phyloP scores from a whole-genome alignment of 2,888 invertebrate species.

The Aproaerema taeniolella region DNA sequence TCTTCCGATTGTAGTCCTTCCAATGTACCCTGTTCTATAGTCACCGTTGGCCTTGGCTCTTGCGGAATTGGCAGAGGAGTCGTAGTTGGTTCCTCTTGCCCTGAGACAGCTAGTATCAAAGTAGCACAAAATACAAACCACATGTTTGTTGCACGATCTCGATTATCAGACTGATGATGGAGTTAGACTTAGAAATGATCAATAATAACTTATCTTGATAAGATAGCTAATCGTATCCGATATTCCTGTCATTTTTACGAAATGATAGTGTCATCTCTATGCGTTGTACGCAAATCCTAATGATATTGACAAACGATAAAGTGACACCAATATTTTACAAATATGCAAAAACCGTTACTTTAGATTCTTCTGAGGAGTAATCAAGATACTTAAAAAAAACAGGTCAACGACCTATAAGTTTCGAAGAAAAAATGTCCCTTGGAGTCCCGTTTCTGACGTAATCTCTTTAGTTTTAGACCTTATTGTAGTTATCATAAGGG shows the following conservation, averaged over 20 bases:
- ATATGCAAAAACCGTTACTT: conserved; percentile 16
- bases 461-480: conserved; percentile 20
- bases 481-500: conserved; percentile 26
- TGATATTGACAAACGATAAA: no score
- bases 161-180: conserved; percentile 26
- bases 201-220: neutral
- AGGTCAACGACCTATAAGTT: conserved; percentile 41
- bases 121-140: conserved; percentile 28
- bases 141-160: conserved; percentile 32
- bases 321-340: no score
- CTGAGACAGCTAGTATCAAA: conserved; percentile 22
- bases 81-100: conserved; percentile 20
- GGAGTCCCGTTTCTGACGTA: conserved; percentile 20
- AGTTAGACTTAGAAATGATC: neutral
- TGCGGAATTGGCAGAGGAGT: neutral
- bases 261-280: neutral
- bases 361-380: conserved; percentile 1
- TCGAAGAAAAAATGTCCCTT: conserved; percentile 44
- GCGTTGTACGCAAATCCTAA: no score
- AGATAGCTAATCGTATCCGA: conserved; percentile 11
- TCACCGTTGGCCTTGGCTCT: conserved; percentile 25
- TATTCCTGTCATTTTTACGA: no score
- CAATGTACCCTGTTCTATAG: conserved; percentile 45
- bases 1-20: conserved; percentile 37
- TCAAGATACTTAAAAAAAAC: conserved; percentile 20